Evolutionary conservation across 2,797 vertebrate species (phyloP).

Genomic region (Babyrousa celebensis): DNA sequence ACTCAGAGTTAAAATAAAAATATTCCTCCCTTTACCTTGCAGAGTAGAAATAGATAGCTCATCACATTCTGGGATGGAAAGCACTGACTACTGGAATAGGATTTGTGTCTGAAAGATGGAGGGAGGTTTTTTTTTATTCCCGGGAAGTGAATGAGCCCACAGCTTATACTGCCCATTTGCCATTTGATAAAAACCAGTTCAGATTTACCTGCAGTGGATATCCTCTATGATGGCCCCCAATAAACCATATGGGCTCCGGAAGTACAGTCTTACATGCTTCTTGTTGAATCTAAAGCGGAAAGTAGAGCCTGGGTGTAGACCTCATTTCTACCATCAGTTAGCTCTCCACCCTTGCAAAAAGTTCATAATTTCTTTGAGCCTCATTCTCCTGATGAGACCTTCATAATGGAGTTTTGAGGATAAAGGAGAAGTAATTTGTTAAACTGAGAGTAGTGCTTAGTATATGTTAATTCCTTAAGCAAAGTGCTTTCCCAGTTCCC

Average conservation of each 20-base stretch:
- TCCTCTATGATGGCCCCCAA: constrained; percentile 7
- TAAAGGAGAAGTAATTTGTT: background rate
- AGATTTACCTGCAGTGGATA: constrained; percentile 20
- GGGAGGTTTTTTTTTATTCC: constrained; percentile 26
- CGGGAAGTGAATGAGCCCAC: background rate
- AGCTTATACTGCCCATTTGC: background rate
- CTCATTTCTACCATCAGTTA: background rate
- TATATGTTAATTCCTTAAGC: constrained; percentile 44
- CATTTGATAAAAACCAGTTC: constrained; percentile 62
- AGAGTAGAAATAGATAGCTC: background rate
- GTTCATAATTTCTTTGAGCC: background rate
- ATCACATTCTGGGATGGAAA: constrained; percentile 31
- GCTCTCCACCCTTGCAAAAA: constrained; percentile 15
- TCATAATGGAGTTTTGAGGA: background rate
- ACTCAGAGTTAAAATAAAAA: constrained; percentile 73
- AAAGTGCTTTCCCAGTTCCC: background rate
- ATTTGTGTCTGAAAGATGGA: background rate
- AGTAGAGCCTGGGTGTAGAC: constrained; percentile 27
- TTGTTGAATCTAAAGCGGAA: constrained; percentile 58
- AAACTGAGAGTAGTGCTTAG: background rate
- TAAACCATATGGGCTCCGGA: background rate
- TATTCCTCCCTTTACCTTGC: constrained; percentile 59
- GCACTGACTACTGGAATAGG: background rate
- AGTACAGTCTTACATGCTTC: background rate
- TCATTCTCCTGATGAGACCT: constrained; percentile 45